phyloP scores from a whole-genome alignment of 2,888 invertebrate genomes.

The Leuctra nigra region DNA sequence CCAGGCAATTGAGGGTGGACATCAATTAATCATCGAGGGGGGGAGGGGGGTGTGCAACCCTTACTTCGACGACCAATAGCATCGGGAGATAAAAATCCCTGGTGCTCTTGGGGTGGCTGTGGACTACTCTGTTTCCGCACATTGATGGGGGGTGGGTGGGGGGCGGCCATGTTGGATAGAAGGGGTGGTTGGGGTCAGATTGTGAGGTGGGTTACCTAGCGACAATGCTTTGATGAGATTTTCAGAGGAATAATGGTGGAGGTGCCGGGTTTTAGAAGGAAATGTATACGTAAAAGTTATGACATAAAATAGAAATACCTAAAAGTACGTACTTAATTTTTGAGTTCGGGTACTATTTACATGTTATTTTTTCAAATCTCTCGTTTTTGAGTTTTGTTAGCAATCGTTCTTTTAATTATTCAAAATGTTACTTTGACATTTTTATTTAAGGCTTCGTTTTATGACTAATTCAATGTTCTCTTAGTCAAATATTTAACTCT shows the following conservation, averaged over 20 bases:
- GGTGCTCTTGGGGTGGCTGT: constrained; percentile 5
- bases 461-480: too few relatives aligned
- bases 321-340: too few relatives aligned
- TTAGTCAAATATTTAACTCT: too few relatives aligned
- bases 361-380: too few relatives aligned
- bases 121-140: neutral
- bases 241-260: neutral
- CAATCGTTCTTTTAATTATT: too few relatives aligned
- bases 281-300: neutral
- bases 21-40: constrained; percentile 16
- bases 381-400: too few relatives aligned
- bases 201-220: neutral
- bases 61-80: constrained; percentile 13
- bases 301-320: neutral
- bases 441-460: too few relatives aligned
- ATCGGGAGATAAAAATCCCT: constrained; percentile 14
- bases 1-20: constrained; percentile 4
- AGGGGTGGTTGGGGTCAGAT: neutral
- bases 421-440: too few relatives aligned
- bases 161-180: constrained; percentile 13
- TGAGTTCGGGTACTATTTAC: too few relatives aligned
- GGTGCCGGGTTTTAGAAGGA: neutral
- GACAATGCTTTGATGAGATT: neutral
- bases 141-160: constrained; percentile 8
- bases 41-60: neutral